Evolutionary conservation across 2,797 vertebrate species (phyloP), one percentile per base, ranked within the genome.

Genomic region (Sebastes hubbsi): DNA sequence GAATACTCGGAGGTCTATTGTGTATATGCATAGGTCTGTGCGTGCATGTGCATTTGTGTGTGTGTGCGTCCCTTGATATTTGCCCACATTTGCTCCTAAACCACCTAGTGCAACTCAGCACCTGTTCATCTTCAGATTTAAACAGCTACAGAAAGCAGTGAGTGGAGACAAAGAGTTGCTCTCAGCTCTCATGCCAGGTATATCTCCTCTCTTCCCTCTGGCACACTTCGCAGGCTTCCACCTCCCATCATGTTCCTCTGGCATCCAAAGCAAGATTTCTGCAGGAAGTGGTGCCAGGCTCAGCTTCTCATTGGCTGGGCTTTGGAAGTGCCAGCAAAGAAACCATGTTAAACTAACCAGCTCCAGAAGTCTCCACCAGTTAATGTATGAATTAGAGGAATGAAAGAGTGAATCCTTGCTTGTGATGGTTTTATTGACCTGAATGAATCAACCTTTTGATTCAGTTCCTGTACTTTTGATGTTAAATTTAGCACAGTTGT

Each of bases 181-280:
- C 67, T 87, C 77, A 63, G 69, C 87, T 80, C 56, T 24, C 59
- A 27, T 78, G 83, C 84, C 86, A 88, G 80, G 85, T 86, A 88
- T 63, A 59, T 78, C 74, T 60, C 79, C 78, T 81, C 49, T 72
- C 77, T 75, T 65, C 73, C 75, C 73, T 83, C 81, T 87, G 88
- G 86, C 84, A 78, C 72, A 69, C 70, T 83, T 78, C 2, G 56
- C 81, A 81, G 75, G 77, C 78, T 34, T 83, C 84, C 76, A 72
- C 83, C 83, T 88, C 87, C 84, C 87, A 78, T 89, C 87, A 83
- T 84, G 88, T 75, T 89, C 71, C 80, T 66, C 83, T 88, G 80
- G 88, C 84, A 82, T 66, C 78, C 78, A 55, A 78, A 83, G 67
- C 30, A 42, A 87, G 62, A 85, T 78, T 85, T 86, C 70, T 69